Evolutionary conservation across 2,113 vertebrate species (phyloP).

Genomic region (Macrotus californicus): DNA sequence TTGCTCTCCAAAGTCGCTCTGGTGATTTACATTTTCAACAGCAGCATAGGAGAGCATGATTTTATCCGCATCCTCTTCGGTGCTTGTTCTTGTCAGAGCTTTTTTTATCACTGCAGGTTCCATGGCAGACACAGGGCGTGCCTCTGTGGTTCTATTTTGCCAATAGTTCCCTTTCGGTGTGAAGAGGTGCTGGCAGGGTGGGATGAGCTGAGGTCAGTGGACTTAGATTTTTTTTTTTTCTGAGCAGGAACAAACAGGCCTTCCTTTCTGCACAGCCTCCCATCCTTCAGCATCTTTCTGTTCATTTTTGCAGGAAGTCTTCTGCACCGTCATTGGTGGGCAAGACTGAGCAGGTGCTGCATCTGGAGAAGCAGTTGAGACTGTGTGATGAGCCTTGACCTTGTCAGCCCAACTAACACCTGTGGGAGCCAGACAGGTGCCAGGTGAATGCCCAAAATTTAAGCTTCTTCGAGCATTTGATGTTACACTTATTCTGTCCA

Average conservation of each 20-base stretch:
- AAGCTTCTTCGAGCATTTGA: conserved; percentile 90
- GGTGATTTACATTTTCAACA: not conserved
- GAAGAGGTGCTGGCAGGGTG: not conserved
- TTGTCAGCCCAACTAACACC: conserved; percentile 97
- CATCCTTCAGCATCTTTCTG: no score
- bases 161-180: not conserved
- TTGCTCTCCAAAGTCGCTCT: not conserved
- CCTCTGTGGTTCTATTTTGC: not conserved
- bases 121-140: not conserved
- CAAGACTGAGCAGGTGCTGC: conserved; percentile 50
- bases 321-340: no score
- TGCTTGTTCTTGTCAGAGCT: not conserved
- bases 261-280: no score
- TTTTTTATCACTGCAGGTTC: not conserved
- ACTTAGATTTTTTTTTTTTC: not conserved
- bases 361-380: conserved; percentile 68
- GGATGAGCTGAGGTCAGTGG: not conserved
- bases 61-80: not conserved
- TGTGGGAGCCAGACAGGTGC: conserved; percentile 86
- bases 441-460: conserved; percentile 91
- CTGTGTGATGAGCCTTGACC: conserved; percentile 90
- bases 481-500: conserved; percentile 91
- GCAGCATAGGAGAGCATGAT: not conserved
- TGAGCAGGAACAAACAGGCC: no score
- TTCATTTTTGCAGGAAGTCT: no score